Base-by-base conservation (phyloP, 2,113 vertebrate species). In the Ictidomys tridecemlineatus region DNA sequence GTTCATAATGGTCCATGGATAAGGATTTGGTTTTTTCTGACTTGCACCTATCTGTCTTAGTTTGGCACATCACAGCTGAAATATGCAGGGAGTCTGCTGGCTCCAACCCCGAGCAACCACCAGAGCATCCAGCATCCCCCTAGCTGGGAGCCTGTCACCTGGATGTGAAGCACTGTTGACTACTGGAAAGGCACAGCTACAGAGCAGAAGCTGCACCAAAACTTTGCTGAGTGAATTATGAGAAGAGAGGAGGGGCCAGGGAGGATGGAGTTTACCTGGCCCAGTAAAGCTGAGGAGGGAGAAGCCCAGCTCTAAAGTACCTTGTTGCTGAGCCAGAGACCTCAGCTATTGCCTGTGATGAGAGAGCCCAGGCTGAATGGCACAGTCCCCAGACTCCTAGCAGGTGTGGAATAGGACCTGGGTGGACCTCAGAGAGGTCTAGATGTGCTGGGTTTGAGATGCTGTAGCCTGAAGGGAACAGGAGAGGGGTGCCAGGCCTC, bases 221-320 rank as follows among this genome's bases (percentile, higher is more conserved):
- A 48, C 24, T 7, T 28, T 42, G 74, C 42, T 7, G 26, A 77
- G 42, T 48, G 26, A 30, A 11, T 45, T 16, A 18, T 18, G 16
- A 42, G 30, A 28, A 26, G 26, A 3, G 34, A 5, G 65, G 30
- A 34, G 24, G 28, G 51, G 61, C n/a, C 73, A 16, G 13, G n/a
- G 6, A 42, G 1, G 8, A 34, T 51, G 12, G 0, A 37, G 14
- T 34, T n/a, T 20, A 8, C 2, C 2, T 12, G 30, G 28, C 42
- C 34, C 16, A 2, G 14, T 65, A 18, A 3, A 67, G 37, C 51
- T 39, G 18, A 14, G 1, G 22, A 34, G 24, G 58, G 32, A 48
- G 72, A 84, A 26, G 42, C 16, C 42, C 32, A 28, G 42, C 51
- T 39, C 0, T 37, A n/a, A 39, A 56, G 74, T 9, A 6, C 28